Percentiles rank a stretch among this genome's conserved stretches.
phyloP scores from a whole-genome alignment of 1,140 invertebrate species.

The Orchesella cincta region DNA sequence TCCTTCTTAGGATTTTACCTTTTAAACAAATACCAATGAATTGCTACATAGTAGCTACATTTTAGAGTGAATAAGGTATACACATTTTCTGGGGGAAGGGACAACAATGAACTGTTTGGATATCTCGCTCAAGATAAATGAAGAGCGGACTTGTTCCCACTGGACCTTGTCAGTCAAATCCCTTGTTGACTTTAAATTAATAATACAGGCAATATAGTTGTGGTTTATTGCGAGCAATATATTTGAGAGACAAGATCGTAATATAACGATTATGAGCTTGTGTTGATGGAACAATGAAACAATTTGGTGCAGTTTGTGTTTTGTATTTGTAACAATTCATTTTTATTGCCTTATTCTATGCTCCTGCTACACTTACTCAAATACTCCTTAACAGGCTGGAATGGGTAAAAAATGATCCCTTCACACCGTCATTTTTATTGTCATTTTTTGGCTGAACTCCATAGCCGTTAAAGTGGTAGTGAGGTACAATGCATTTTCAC shows the following conservation, averaged over 20 bases:
- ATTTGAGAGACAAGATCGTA: neutral
- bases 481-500: neutral
- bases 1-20: constrained; percentile 2
- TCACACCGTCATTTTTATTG: too few species aligned
- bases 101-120: too few species aligned
- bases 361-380: neutral
- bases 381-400: neutral
- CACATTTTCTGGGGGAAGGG: too few species aligned
- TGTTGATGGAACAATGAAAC: neutral
- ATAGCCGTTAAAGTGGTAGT: too few species aligned
- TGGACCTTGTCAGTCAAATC: neutral
- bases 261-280: constrained; percentile 19
- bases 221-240: constrained; percentile 21
- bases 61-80: too few species aligned
- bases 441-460: too few species aligned
- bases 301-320: neutral
- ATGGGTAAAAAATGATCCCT: too few species aligned
- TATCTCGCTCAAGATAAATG: too few species aligned
- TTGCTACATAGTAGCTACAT: too few species aligned
- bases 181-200: neutral
- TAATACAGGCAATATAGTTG: constrained; percentile 6
- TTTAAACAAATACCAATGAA: neutral
- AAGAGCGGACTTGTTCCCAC: too few species aligned
- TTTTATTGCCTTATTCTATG: neutral
- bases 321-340: neutral